phyloP scores from a whole-genome alignment of 37 sponge, comb jelly and placozoan genomes.

The Mnemiopsis leidyi region DNA sequence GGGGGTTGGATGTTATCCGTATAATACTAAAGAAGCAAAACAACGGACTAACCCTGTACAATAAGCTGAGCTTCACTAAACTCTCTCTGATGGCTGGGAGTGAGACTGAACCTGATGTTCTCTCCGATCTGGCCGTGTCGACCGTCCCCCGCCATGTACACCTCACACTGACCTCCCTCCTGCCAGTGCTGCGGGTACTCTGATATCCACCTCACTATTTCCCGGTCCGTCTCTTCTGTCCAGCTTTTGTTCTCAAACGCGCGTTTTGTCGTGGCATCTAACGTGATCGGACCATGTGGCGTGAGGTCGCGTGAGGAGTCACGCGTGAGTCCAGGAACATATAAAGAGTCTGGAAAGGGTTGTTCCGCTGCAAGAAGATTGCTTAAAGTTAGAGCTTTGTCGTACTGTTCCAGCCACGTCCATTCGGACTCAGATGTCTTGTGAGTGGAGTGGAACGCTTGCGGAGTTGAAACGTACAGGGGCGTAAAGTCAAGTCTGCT shows the following conservation, averaged over 20 bases:
- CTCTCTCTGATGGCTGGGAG: neutral
- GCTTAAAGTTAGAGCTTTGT: neutral
- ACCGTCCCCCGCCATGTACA: constrained; percentile 37
- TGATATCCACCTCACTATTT: neutral
- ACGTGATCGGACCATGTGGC: neutral
- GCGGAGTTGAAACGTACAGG: neutral
- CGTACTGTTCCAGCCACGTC: constrained; percentile 14
- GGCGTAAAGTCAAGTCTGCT: neutral
- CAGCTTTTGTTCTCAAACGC: constrained; percentile 27
- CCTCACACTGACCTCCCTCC: constrained; percentile 51
- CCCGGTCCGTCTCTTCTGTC: neutral
- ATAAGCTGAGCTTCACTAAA: constrained; percentile 20
- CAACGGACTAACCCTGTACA: neutral
- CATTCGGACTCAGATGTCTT: neutral
- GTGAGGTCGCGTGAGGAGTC: neutral
- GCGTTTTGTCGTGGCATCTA: neutral
- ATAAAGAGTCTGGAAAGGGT: neutral
- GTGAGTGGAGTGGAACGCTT: neutral
- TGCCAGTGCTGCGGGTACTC: constrained; percentile 53
- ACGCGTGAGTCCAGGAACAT: neutral
- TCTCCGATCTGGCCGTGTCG: constrained; percentile 54
- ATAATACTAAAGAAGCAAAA: too few relatives aligned
- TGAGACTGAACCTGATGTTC: neutral
- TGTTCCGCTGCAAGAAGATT: neutral
- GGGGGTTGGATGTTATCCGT: too few relatives aligned